These are phyloP conservation scores for Drosophila infuscata DNA, from an alignment of 2,888 invertebrate genomes.

Conservation along the genomic window DNA sequence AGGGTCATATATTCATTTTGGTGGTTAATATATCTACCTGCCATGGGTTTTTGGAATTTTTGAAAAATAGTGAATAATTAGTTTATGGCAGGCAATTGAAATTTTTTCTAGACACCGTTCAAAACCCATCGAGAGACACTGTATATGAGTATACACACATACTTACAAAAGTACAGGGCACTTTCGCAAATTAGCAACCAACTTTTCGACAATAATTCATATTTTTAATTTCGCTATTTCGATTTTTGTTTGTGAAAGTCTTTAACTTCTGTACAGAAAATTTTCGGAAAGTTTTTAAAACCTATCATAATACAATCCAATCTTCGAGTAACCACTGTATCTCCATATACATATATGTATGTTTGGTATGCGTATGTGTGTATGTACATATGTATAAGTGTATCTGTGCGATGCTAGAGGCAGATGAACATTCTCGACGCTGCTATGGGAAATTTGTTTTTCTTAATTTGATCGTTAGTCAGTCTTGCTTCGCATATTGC, in stretches of 20 bases:
- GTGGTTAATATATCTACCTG: too few relatives aligned
- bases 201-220: neutral
- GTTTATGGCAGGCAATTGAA: too few relatives aligned
- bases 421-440: slow-evolving; percentile 56
- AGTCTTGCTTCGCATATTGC: slow-evolving; percentile 30
- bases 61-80: too few relatives aligned
- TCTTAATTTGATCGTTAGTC: slow-evolving; percentile 50
- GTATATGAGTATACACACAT: slow-evolving; percentile 5
- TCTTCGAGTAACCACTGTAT: neutral
- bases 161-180: slow-evolving; percentile 9
- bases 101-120: too few relatives aligned
- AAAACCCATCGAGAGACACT: too few relatives aligned
- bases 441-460: slow-evolving; percentile 54
- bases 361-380: neutral
- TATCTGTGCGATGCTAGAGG: neutral
- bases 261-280: neutral
- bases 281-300: neutral
- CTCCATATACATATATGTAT: neutral
- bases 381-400: neutral
- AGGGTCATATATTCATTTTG: too few relatives aligned
- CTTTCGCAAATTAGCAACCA: neutral
- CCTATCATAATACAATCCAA: neutral
- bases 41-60: too few relatives aligned
- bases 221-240: neutral
- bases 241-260: neutral